phyloP scores from a whole-genome alignment of 2,113 vertebrate genomes.

The Mungos mungo region DNA sequence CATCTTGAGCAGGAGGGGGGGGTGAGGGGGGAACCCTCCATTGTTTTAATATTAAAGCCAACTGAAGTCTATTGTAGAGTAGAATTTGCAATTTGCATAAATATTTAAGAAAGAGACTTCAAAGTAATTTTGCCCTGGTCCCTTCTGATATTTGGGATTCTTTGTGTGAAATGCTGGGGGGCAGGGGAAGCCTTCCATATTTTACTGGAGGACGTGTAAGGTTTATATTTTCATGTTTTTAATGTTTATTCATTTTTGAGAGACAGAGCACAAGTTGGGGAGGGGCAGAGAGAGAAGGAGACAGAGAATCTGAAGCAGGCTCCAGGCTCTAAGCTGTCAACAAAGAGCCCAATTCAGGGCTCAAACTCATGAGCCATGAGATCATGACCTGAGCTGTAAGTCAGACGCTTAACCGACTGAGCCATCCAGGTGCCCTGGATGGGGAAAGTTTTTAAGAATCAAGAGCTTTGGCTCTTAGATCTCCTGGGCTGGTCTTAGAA shows the following conservation, averaged over 20 bases:
- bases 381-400: no score
- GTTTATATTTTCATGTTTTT: no score
- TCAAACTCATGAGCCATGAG: no score
- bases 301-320: no score
- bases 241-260: no score
- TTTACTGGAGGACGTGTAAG: background rate
- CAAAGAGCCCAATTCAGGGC: no score
- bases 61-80: background rate
- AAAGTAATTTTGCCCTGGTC: background rate
- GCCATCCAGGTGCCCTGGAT: no score
- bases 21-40: background rate
- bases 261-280: no score
- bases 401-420: no score
- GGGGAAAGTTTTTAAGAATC: background rate
- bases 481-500: background rate
- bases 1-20: background rate
- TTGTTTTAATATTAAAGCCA: constrained; percentile 1
- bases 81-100: background rate
- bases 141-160: background rate
- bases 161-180: background rate
- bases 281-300: no score
- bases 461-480: background rate
- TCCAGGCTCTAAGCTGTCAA: no score
- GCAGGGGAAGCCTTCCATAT: background rate
- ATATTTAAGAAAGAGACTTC: background rate